Percentiles rank a stretch among this genome's conserved stretches.
phyloP scores from a whole-genome alignment of 2,797 vertebrate genomes.

The Aldrovandia affinis region DNA sequence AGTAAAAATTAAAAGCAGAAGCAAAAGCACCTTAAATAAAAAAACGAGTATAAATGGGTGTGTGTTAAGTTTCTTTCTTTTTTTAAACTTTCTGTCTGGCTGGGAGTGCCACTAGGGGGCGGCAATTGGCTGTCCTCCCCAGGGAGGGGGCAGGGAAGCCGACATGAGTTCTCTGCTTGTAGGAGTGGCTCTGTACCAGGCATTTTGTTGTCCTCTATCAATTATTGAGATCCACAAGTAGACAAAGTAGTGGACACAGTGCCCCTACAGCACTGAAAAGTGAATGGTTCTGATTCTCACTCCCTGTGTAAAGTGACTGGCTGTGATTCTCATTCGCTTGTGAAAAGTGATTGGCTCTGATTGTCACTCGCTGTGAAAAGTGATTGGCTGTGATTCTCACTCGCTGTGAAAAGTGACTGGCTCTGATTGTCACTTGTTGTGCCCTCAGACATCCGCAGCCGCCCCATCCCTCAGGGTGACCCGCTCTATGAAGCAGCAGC shows the following conservation, averaged over 20 bases:
- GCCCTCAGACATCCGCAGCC: slow-evolving; percentile 50
- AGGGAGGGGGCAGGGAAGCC: neutral
- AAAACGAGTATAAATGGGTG: too few species aligned
- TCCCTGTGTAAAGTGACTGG: neutral
- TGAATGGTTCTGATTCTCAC: neutral
- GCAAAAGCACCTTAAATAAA: too few species aligned
- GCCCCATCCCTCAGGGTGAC: slow-evolving; percentile 66
- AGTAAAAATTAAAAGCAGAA: too few species aligned
- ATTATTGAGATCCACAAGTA: neutral
- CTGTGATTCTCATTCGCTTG: too few species aligned
- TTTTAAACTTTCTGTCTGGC: too few species aligned
- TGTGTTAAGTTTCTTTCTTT: too few species aligned
- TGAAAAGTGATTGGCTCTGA: too few species aligned
- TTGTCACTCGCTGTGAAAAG: too few species aligned
- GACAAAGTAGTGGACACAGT: neutral
- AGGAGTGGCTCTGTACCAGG: neutral
- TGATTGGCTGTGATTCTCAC: neutral
- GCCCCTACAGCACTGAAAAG: too few species aligned
- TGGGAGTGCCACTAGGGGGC: too few species aligned
- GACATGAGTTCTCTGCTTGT: too few species aligned
- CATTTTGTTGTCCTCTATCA: neutral
- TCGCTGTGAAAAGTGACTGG: neutral
- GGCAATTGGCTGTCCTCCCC: too few species aligned
- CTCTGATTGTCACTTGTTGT: neutral
- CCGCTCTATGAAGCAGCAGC: slow-evolving; percentile 72